Base-by-base conservation (phyloP, 2,888 invertebrate species). In the Operophtera brumata region DNA sequence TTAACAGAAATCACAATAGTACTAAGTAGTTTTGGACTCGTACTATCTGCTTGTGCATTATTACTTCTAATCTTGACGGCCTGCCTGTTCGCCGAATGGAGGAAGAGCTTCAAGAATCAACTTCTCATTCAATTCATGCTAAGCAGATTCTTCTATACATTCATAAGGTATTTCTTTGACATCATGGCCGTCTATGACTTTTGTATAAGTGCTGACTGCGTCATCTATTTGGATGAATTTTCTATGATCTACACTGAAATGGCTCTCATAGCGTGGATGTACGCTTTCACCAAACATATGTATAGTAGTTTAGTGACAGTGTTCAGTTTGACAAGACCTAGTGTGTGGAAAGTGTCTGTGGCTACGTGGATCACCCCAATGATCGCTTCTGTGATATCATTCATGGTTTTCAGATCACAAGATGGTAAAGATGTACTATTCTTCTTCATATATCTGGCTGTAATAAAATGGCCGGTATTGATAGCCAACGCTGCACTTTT, bases 91-190 rank as follows among this genome's bases (percentile, higher is more conserved):
- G 59, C 62, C 25, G 82, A 86, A 73, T 89, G 89, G 89, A 79
- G 89, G 47, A 62, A 65, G 1, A 79, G 52, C 34, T 80, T 80
- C 67, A 89, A 89, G 60, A 89, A 89, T 46, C 83, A 86, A 57
- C 62, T 86, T 0, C 76, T 89, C 8, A 69, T 84, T 1, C 89
- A 89, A 49, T 82, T 88, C 26, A 85, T 86, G 80, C 41, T 78
- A 0, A 80, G 84, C 2, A 76, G 88, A 66, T 82, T 80, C 51
- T 6, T 79, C 6, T 87, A 81, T 50, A 77, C 78, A 0, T 61
- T 73, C 7, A 53, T 78, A 7, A 74, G 85, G 63, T 86, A 77
- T 55, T 56, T 71, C 6, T 66, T 69, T n/a, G 84, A 84, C 25
- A 40, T 81, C 1, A 60, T 67, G 13, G 62, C 58, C 6, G 47